Conservation (phyloP, 2,113 vertebrate genomes). For the Pyxicephalus adspersus region DNA sequence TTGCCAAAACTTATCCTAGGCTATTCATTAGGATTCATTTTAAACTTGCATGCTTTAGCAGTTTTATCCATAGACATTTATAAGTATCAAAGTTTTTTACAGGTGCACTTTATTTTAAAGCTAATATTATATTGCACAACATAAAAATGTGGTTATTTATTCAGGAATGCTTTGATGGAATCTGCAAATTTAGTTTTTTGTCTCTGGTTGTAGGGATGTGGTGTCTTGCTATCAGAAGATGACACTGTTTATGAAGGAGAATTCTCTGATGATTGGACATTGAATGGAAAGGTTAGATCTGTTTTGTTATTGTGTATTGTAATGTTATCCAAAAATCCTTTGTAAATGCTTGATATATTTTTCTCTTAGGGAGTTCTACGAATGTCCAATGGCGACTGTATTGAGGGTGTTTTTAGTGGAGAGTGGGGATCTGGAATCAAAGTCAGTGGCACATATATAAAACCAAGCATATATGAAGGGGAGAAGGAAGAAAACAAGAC, state of each 20-base stretch:
- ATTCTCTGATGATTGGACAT: slow-evolving; percentile 96
- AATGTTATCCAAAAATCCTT: background rate
- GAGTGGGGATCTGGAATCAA: slow-evolving; percentile 96
- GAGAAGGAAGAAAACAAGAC: slow-evolving; percentile 84
- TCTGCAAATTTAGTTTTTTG: background rate
- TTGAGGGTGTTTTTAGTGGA: slow-evolving; percentile 92
- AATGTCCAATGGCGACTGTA: slow-evolving; percentile 91
- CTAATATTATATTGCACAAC: too few relatives aligned
- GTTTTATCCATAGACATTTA: too few relatives aligned
- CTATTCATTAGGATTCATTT: too few relatives aligned
- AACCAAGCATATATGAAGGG: slow-evolving; percentile 88
- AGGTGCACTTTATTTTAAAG: too few relatives aligned
- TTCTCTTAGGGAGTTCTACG: slow-evolving; percentile 83
- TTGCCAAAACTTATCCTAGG: too few relatives aligned
- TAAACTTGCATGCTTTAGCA: too few relatives aligned
- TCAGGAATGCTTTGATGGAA: too few relatives aligned
- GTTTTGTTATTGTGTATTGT: background rate
- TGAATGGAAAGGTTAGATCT: slow-evolving; percentile 88
- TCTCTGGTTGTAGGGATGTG: slow-evolving; percentile 78
- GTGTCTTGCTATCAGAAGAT: slow-evolving; percentile 93
- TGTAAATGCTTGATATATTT: background rate
- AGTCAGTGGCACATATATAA: slow-evolving; percentile 91
- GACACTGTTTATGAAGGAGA: slow-evolving; percentile 94
- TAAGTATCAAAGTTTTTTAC: too few relatives aligned
- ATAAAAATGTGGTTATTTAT: too few relatives aligned